phyloP scores from a whole-genome alignment of 2,113 vertebrate species.

The Coturnix japonica region DNA sequence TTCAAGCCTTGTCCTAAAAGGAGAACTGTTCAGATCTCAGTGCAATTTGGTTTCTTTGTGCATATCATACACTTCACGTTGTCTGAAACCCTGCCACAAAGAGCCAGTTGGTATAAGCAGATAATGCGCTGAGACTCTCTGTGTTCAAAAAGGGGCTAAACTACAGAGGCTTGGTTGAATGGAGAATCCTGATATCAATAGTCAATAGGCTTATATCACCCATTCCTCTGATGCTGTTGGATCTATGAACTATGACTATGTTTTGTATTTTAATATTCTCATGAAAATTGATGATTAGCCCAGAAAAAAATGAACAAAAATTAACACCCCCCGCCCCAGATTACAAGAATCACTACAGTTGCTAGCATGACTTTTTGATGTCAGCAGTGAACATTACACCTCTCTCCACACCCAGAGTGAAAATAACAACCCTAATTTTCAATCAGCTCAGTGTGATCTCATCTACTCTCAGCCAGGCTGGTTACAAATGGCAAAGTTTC shows the following conservation, averaged over 20 bases:
- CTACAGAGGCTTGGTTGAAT: background rate
- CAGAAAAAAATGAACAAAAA: background rate
- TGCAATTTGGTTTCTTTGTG: background rate
- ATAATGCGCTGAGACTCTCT: background rate
- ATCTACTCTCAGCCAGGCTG: background rate
- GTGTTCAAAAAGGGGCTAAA: background rate
- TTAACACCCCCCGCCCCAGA: fast-evolving
- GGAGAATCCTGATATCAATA: background rate
- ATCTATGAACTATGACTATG: background rate
- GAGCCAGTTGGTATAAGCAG: background rate
- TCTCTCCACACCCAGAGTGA: background rate
- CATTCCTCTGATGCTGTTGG: background rate
- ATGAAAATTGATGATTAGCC: background rate
- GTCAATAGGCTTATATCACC: background rate
- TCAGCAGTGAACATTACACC: background rate
- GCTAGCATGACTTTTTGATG: background rate
- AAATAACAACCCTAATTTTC: background rate
- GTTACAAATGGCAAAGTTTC: background rate
- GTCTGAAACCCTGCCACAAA: background rate
- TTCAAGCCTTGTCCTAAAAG: background rate
- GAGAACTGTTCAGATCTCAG: background rate
- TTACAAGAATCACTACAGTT: background rate
- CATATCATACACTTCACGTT: background rate
- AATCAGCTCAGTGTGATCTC: background rate
- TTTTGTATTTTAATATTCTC: background rate